Conservation (phyloP, 2,888 invertebrate genomes). For the Cataglyphis altisquamis region DNA sequence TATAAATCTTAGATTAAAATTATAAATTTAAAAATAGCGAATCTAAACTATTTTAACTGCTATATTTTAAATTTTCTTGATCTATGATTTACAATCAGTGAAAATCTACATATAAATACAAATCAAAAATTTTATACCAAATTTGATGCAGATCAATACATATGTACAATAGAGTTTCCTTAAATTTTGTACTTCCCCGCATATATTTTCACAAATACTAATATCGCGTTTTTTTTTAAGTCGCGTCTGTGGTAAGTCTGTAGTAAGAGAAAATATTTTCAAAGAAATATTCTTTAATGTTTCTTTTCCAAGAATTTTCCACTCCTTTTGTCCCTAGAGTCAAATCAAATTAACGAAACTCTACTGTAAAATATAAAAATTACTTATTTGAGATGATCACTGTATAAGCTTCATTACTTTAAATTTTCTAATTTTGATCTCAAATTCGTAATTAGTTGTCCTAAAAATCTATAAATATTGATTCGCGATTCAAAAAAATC, state of each 20-base stretch:
- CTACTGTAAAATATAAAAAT: neutral
- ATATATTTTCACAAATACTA: neutral
- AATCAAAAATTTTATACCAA: neutral
- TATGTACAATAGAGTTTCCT: neutral
- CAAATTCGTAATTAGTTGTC: neutral
- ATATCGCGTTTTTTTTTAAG: too few species aligned
- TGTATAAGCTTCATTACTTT: neutral
- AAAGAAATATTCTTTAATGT: neutral
- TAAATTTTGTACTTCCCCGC: neutral
- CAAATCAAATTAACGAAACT: neutral
- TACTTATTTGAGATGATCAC: neutral
- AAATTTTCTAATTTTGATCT: neutral
- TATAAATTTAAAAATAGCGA: neutral
- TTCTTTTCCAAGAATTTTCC: neutral
- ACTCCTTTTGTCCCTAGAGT: neutral
- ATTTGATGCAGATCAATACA: neutral
- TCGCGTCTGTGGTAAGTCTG: too few species aligned
- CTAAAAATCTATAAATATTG: neutral
- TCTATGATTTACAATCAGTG: neutral
- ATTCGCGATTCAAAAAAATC: neutral
- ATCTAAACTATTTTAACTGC: neutral
- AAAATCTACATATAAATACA: neutral
- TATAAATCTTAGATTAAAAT: neutral
- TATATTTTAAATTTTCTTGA: neutral
- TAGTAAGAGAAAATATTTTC: too few species aligned